Evolutionary conservation across 2,888 invertebrate genomes (phyloP), one percentile per base, ranked within the genome.

Genomic region (Agonopterix subpropinquella): DNA sequence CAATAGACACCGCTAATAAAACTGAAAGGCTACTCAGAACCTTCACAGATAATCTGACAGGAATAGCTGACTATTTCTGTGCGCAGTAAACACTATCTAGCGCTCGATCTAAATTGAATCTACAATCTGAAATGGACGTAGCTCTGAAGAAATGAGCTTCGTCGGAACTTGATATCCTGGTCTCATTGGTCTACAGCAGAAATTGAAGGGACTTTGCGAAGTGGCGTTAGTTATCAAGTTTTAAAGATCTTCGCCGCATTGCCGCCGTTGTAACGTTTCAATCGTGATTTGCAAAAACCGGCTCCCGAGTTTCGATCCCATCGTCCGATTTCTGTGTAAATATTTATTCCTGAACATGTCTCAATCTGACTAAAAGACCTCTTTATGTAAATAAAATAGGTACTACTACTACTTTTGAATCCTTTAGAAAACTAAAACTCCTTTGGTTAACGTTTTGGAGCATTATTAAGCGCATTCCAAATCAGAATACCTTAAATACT

Each of bases 41-140:
- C 55, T 61, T 57, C 47, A 53, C 50, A 61, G 68, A 73, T 70
- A 68, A 72, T 64, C 63, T 55, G 58, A 61, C 65, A 59, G 63
- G 67, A 77, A 76, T 73, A 73, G 67, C 59, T 47, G 53, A 62
- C 62, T 70, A 76, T 73, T 73, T 70, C 62, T 65, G 64, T 56
- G 59, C 56, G 56, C 56, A 62, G 62, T 65, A 65, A 65, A 57
- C 58, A 57, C 62, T 75, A 81, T 81, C 81, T 66, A 63, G 62
- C 61, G 61, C 63, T 58, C 57, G 59, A 83, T 84, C 83, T 80
- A 77, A 83, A 83, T 84, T 80, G 78, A 76, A 82, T 73, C 70
- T 67, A 59, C 57, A 70, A 73, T 72, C 65, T 70, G 72, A 74
- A 75, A 72, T 67, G 71, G 77, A 70, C 69, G 63, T 73, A 74